Base-by-base conservation (phyloP, 2,797 vertebrate species). In the Pygocentrus nattereri region DNA sequence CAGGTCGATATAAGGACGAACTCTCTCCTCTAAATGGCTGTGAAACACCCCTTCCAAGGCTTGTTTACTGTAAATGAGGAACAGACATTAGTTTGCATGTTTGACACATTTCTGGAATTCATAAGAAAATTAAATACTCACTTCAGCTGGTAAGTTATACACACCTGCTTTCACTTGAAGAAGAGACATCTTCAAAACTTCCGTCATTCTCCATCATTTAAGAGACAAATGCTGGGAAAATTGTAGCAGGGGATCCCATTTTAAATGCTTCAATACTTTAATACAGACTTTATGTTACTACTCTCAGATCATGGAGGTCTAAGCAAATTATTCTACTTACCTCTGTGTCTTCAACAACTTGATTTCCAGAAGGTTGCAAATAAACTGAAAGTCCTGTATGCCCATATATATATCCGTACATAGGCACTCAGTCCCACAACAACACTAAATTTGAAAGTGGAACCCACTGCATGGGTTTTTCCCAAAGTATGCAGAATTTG, bases 1-100 rank as follows among this genome's bases (percentile, higher is more conserved):
- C 27, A 96, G 90, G 75, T 95, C 93, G 0, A 95, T 93, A 78
- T 87, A 70, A 18, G 68, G 68, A 70, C 68, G 68, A 50, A 70
- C 68, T 70, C 19, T 70, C 44, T 70, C 68, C 54, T 94, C 92
- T 0, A 94, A 94, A 0, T 91, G 79, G 10, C n/a, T 82, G 0
- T 56, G 70, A 56, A 92, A 84, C 0, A 44, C 62, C 21, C 80
- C 80, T 7, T 64, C 81, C 77, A 87, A 82, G 59, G 52, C 3
- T 21, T n/a, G n/a, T n/a, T 71, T 41, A 65, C 82, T 86, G 41
- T 68, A 3, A 68, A 5, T 44, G 34, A 44, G 13, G 11, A 23
- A 44, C n/a, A 5, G 6, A 10, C 10, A 44, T 44, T 23, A n/a
- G 44, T 44, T 41, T 67, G 21, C 5, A 25, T 59, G 10, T 6